These are phyloP conservation scores for Perca flavescens DNA, from an alignment of 2,113 vertebrate species.

Conservation along the genomic window DNA sequence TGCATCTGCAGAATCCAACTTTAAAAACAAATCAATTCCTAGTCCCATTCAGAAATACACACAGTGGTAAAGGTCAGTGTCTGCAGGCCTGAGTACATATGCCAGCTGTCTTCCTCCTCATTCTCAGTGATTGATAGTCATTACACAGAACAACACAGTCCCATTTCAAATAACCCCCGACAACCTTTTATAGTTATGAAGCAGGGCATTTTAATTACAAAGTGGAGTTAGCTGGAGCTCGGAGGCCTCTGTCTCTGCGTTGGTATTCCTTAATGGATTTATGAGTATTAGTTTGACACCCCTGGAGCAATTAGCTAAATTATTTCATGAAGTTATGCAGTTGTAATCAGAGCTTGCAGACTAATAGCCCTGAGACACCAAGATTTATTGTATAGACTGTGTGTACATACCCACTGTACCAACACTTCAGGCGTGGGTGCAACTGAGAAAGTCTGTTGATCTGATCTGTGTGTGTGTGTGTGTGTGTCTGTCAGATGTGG, in stretches of 20 bases:
- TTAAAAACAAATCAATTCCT: slow-evolving; percentile 2
- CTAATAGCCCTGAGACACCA: neutral
- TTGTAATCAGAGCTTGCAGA: slow-evolving; percentile 29
- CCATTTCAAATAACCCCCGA: neutral
- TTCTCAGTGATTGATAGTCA: slow-evolving; percentile 37
- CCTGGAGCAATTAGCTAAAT: slow-evolving; percentile 49
- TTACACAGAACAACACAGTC: slow-evolving; percentile 19
- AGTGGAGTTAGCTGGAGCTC: slow-evolving; percentile 23
- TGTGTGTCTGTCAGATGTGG: slow-evolving; percentile 13
- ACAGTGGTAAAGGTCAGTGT: slow-evolving; percentile 23
- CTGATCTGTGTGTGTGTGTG: too few species aligned
- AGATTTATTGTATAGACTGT: neutral
- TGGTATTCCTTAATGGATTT: slow-evolving; percentile 41
- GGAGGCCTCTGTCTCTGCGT: slow-evolving; percentile 12
- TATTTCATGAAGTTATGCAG: slow-evolving; percentile 38
- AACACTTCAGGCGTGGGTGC: too few species aligned
- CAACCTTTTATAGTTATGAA: slow-evolving; percentile 24
- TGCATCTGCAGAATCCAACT: neutral
- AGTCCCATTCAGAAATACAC: neutral
- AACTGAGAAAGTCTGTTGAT: too few species aligned
- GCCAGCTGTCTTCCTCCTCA: slow-evolving; percentile 7
- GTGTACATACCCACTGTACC: neutral
- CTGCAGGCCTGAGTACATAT: slow-evolving; percentile 13
- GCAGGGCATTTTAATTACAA: slow-evolving; percentile 49
- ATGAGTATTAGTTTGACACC: slow-evolving; percentile 38